Base-by-base conservation (phyloP, 2,113 vertebrate species). In the Maccullochella peelii region DNA sequence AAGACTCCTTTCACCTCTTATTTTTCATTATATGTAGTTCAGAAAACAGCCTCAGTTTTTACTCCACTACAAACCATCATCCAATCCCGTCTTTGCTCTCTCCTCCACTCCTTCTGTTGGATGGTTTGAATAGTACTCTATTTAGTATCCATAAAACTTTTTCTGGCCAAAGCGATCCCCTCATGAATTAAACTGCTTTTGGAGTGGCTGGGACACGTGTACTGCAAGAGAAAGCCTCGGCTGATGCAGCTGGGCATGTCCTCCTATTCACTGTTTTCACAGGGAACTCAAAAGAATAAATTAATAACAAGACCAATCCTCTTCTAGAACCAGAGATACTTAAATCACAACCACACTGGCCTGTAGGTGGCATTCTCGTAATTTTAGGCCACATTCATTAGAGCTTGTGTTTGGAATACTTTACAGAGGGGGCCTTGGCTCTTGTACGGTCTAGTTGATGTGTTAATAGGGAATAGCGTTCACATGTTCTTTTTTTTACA, bases 161-260 rank as follows among this genome's bases (percentile, higher is more conserved):
- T 79, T 88, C 58, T n/a, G 33, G 83, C 79, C 54, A 40, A 75
- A 58, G 61, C 70, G 62, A 75, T 58, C 44, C 44, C 40, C 23
- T 62, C 8, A 14, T 73, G 84, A 86, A 79, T 78, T 71, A 78
- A 75, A 61, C 50, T 25, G 62, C 83, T 79, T 85, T 73, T 65
- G 23, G 61, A 82, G 75, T 57, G 81, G 44, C 65, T 79, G 65
- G 62, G 49, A 81, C 70, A 78, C 54, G 38, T 74, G 58, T 57
- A 65, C 42, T 20, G 67, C 74, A 62, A 30, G 87, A 80, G 42
- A 87, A 92, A 90, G 83, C 40, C 63, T 57, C 5, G 30, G 57
- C 44, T 44, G 58, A 77, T 38, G 40, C 50, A 79, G 75, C 69
- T 74, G 66, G 38, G 42, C 61, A 70, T 25, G 58, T 70, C 61